These are phyloP conservation scores for Nettapus auritus DNA, from an alignment of 2,113 vertebrate genomes.

Conservation along the genomic window DNA sequence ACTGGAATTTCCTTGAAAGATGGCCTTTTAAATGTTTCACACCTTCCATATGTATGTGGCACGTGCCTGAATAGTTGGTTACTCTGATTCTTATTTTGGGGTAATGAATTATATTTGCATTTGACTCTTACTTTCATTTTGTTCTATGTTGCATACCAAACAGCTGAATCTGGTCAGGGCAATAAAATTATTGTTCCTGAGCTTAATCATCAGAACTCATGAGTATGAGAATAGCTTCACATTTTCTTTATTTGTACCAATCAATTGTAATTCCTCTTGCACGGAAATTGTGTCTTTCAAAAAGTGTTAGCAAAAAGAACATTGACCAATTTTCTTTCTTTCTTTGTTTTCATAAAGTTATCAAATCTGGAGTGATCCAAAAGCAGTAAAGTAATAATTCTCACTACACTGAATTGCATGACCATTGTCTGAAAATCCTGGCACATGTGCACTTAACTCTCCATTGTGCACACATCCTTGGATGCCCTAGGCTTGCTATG, in stretches of 20 bases:
- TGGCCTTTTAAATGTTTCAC: not conserved
- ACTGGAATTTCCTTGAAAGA: not conserved
- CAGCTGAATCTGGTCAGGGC: not conserved
- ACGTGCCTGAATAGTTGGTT: not conserved
- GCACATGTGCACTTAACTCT: not conserved
- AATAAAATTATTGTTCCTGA: not conserved
- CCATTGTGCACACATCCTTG: no score
- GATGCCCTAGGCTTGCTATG: not conserved
- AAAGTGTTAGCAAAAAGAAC: not conserved
- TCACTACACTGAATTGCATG: fast-evolving
- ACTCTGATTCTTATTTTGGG: not conserved
- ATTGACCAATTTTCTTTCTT: not conserved
- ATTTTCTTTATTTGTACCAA: not conserved
- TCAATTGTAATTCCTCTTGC: fast-evolving
- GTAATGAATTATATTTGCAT: not conserved
- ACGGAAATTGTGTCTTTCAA: not conserved
- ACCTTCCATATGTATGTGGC: not conserved
- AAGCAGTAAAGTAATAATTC: not conserved
- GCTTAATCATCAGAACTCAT: not conserved
- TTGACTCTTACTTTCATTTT: not conserved
- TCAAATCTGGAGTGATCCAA: not conserved
- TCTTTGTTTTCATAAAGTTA: no score
- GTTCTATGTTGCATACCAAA: not conserved
- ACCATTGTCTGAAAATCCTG: not conserved
- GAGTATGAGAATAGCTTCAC: not conserved